Evolutionary conservation across 2,888 invertebrate species (phyloP), one percentile per base, ranked within the genome.

Genomic region (Ommatoiulus sabulosus): DNA sequence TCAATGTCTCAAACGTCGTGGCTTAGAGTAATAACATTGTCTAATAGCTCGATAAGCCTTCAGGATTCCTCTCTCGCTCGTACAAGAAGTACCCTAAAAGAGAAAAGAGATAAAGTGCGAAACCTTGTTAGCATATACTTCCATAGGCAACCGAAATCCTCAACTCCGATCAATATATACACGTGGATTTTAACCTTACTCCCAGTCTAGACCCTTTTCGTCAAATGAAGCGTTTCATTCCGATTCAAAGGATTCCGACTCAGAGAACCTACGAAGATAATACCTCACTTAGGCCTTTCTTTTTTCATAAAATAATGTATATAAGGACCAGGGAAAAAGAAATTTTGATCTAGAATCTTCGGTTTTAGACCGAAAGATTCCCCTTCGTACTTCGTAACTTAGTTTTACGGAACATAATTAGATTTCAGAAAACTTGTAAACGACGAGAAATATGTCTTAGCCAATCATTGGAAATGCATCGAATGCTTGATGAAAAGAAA

Each of bases 121-220:
- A 87, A 87, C 48, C 87, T 87, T 87, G 87, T 87, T 87, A 87
- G 87, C 87, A 87, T 87, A 87, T 87, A 87, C 48, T 46, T 57
- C 44, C 43, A 87, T 85, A 85, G n/a, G 46, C 44, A 84, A n/a
- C 35, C 2, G 35, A 63, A 63, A 63, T 20, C 72, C 72, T 20
- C 72, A 72, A 72, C 72, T 72, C 24, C 24, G 46, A 85, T 85
- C 85, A 85, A 84, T 80, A 80, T 44, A 85, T 46, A 17, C 10
- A 85, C 43, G n/a, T n/a, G 17, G 85, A 44, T 44, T 85, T 43
- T 85, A 44, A 85, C 46, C 85, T 85, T 44, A 85, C 5, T 43
- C 20, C 12, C 17, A 84, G 24, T 84, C 43, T 43, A 84, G 44
- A 35, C 15, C 46, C 85, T 43, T 6, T 6, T 85, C 85, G 85